phyloP scores from a whole-genome alignment of 2,797 vertebrate species.

The Brachyrhaphis roseni region DNA sequence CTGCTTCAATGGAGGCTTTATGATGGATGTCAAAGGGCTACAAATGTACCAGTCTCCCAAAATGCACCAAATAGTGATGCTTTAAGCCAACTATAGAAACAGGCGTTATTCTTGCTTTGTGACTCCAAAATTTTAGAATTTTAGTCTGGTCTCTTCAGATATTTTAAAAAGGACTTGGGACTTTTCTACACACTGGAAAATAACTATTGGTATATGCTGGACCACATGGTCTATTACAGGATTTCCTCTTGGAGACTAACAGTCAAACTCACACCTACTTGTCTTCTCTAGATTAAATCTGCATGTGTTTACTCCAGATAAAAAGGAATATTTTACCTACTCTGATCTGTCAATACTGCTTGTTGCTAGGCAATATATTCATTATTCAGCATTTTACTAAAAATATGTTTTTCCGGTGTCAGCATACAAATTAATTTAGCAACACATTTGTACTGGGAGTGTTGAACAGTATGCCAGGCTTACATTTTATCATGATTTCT shows the following conservation, averaged over 20 bases:
- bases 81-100: conserved; percentile 24
- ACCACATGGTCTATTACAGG: background rate
- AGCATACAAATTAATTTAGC: background rate
- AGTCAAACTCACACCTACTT: background rate
- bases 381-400: background rate
- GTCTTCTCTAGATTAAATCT: conserved; percentile 21
- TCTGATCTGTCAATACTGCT: background rate
- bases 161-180: background rate
- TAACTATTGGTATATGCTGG: background rate
- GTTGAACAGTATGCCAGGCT: background rate
- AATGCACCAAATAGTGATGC: conserved; percentile 37
- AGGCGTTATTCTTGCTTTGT: conserved; percentile 14
- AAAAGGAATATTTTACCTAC: background rate
- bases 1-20: conserved; percentile 64
- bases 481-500: background rate
- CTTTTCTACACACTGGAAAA: background rate
- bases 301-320: conserved; percentile 3
- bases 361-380: background rate
- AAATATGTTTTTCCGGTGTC: background rate
- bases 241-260: background rate
- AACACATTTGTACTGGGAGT: background rate
- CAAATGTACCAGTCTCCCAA: conserved; percentile 59
- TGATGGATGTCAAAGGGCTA: conserved; percentile 51
- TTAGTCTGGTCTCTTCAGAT: conserved; percentile 17
- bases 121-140: conserved; percentile 12